A percentile compares a stretch with the other conserved stretches of the same genome.
phyloP scores from a whole-genome alignment of 2,113 vertebrate species.

The Lepisosteus osseus region DNA sequence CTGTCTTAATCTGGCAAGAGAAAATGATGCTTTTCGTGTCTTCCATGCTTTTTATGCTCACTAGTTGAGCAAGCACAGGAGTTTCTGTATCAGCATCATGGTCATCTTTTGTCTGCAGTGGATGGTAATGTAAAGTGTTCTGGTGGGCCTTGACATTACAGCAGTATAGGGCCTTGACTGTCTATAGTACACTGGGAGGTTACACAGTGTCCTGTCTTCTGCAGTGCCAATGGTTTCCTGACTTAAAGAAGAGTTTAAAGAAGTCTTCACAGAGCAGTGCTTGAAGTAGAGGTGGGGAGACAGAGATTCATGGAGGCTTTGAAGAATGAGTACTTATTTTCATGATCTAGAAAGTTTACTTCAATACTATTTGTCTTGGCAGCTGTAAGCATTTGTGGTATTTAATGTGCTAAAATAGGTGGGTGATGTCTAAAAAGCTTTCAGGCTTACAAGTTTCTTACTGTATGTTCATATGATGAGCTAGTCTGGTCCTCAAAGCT shows the following conservation, averaged over 20 bases:
- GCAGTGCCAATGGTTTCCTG: not conserved
- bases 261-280: slow-evolving; percentile 3
- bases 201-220: not conserved
- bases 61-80: not conserved
- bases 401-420: too few species aligned
- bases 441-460: too few species aligned
- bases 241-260: slow-evolving; percentile 1
- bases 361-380: too few species aligned
- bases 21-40: slow-evolving; percentile 1
- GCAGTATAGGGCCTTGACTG: not conserved
- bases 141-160: not conserved
- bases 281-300: not conserved
- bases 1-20: not conserved
- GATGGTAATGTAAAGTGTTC: slow-evolving; percentile 6
- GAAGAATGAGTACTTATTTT: too few species aligned
- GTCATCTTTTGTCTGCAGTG: not conserved
- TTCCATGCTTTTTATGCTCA: slow-evolving; percentile 13
- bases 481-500: too few species aligned
- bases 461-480: too few species aligned
- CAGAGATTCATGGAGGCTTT: too few species aligned
- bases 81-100: not conserved
- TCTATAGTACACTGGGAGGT: not conserved
- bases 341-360: too few species aligned
- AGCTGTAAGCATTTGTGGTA: too few species aligned
- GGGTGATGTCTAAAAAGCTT: too few species aligned